phyloP scores from a whole-genome alignment of 2,888 invertebrate genomes.

The Trichacis sp. region DNA sequence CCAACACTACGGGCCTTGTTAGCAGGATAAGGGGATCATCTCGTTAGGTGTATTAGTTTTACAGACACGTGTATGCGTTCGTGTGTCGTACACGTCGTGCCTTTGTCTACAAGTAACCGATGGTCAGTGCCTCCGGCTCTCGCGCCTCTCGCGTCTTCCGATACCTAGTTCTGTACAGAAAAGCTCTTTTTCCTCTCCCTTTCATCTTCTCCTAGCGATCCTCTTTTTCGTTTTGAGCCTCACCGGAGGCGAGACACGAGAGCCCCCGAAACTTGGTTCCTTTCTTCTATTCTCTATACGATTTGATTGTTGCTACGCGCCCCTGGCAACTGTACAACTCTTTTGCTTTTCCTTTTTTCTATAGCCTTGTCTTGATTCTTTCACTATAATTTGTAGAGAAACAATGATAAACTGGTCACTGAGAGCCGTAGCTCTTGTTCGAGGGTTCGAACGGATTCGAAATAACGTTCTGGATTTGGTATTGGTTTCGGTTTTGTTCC shows the following conservation, averaged over 20 bases:
- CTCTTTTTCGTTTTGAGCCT: slow-evolving; percentile 15
- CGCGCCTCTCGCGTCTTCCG: slow-evolving; percentile 10
- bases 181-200: slow-evolving; percentile 18
- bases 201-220: slow-evolving; percentile 13
- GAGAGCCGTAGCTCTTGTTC: too few relatives aligned
- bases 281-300: slow-evolving; percentile 39
- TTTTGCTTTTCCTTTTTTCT: not conserved
- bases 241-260: slow-evolving; percentile 43
- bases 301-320: slow-evolving; percentile 52
- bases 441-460: too few relatives aligned
- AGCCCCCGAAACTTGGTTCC: slow-evolving; percentile 49
- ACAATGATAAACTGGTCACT: too few relatives aligned
- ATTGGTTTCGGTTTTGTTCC: too few relatives aligned
- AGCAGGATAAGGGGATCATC: slow-evolving; percentile 30
- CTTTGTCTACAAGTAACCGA: slow-evolving; percentile 42
- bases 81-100: slow-evolving; percentile 6
- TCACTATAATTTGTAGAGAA: too few relatives aligned
- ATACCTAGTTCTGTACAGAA: slow-evolving; percentile 5
- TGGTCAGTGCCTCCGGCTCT: slow-evolving; percentile 32
- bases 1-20: slow-evolving; percentile 27
- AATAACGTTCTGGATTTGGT: too few relatives aligned
- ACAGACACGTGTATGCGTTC: slow-evolving; percentile 16
- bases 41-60: slow-evolving; percentile 38
- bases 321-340: slow-evolving; percentile 45
- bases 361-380: too few relatives aligned